These are phyloP conservation scores for Argyresthia goedartella DNA, from an alignment of 2,888 invertebrate genomes.

Conservation along the genomic window DNA sequence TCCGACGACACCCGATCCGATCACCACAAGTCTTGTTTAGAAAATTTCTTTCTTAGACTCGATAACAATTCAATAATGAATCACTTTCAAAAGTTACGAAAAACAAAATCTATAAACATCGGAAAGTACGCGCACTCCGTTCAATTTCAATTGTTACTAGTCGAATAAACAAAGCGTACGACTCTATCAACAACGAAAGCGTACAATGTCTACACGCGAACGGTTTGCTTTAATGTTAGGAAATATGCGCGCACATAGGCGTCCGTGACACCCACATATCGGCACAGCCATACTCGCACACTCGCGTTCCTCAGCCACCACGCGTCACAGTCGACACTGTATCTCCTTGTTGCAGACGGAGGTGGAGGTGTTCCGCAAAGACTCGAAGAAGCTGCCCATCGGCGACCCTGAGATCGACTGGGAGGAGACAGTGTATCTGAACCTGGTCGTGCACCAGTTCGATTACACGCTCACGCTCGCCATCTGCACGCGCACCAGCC, in stretches of 20 bases:
- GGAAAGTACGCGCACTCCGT: background rate
- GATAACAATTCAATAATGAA: background rate
- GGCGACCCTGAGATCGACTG: slow-evolving; percentile 97
- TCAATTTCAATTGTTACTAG: slow-evolving; percentile 32
- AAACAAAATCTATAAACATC: background rate
- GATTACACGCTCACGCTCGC: slow-evolving; percentile 98
- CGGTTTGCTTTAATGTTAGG: slow-evolving; percentile 23
- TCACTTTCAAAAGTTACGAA: slow-evolving; percentile 1
- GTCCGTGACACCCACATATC: no score
- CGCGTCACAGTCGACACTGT: background rate
- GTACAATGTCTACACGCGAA: slow-evolving; percentile 29
- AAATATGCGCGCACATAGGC: background rate
- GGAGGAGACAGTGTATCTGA: slow-evolving; percentile 99
- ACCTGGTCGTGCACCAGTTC: slow-evolving; percentile 98
- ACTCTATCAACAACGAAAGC: slow-evolving; percentile 52
- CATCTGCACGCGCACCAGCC: slow-evolving; percentile 97
- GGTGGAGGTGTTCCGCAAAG: slow-evolving; percentile 97
- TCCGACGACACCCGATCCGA: slow-evolving; percentile 10
- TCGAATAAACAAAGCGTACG: slow-evolving; percentile 34
- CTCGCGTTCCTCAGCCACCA: no score
- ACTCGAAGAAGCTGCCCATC: slow-evolving; percentile 95
- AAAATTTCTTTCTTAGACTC: background rate
- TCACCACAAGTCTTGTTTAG: background rate
- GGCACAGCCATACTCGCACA: no score
- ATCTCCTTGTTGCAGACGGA: slow-evolving; percentile 79